These are phyloP conservation scores for Sylvilagus bachmani DNA, from an alignment of 2,113 vertebrate species.

Conservation along the genomic window DNA sequence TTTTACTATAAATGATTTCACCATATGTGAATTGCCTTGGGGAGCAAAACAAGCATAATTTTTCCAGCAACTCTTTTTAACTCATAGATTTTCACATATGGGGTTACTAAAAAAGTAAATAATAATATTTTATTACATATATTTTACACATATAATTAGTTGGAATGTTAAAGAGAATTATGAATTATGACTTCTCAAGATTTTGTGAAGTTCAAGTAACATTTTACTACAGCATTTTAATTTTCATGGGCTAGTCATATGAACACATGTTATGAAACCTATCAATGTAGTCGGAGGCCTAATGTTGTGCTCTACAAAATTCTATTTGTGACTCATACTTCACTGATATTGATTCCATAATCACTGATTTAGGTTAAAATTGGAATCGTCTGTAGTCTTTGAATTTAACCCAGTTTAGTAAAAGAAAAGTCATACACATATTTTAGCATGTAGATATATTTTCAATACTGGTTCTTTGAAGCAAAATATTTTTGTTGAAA, in stretches of 20 bases:
- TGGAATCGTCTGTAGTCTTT: not conserved
- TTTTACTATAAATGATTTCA: slow-evolving; percentile 19
- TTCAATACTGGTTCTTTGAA: not conserved
- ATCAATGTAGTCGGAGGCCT: not conserved
- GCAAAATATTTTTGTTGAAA: not conserved
- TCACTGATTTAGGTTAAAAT: not conserved
- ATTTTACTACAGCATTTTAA: not conserved
- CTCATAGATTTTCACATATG: not conserved
- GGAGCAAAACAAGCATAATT: not conserved
- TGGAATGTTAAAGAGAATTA: not conserved
- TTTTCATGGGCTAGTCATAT: not conserved
- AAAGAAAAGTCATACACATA: not conserved
- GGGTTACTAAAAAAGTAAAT: not conserved
- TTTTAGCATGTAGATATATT: not conserved
- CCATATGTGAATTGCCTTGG: not conserved
- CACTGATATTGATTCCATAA: slow-evolving; percentile 16
- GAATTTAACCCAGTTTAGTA: not conserved
- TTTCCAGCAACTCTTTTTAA: not conserved
- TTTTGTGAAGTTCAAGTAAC: slow-evolving; percentile 11
- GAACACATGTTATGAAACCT: not conserved
- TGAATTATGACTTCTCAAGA: not conserved
- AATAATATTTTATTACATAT: slow-evolving; percentile 29
- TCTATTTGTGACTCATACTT: not conserved
- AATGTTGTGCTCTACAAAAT: not conserved
- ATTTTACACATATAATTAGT: not conserved